A percentile compares a stretch with the other conserved stretches of the same genome.
phyloP scores from a whole-genome alignment of 1,140 invertebrate genomes.

The Drosophila nebulosa region DNA sequence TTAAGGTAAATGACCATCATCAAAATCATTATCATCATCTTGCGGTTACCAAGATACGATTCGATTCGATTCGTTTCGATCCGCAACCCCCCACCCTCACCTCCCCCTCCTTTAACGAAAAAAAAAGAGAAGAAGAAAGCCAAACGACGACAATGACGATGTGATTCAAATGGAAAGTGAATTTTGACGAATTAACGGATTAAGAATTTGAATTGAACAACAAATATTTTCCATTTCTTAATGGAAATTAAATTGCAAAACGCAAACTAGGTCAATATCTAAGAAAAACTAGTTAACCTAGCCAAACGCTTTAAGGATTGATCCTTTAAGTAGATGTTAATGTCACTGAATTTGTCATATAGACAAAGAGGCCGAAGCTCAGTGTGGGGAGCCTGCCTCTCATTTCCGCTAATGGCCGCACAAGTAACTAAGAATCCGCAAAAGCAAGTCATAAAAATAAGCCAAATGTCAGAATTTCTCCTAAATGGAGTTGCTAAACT shows the following conservation, averaged over 20 bases:
- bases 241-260: neutral
- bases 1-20: constrained; percentile 57
- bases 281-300: neutral
- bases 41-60: too few species aligned
- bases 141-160: neutral
- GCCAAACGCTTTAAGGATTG: too few species aligned
- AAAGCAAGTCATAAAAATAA: too few species aligned
- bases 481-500: too few species aligned
- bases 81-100: neutral
- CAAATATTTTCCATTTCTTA: neutral
- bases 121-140: neutral
- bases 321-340: too few species aligned
- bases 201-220: neutral
- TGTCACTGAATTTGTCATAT: too few species aligned
- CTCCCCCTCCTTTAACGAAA: neutral
- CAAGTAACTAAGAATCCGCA: too few species aligned
- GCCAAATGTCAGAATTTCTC: too few species aligned
- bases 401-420: too few species aligned
- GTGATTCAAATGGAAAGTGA: neutral
- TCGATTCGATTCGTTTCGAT: constrained; percentile 14
- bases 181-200: neutral
- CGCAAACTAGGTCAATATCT: neutral
- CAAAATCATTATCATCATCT: constrained; percentile 11
- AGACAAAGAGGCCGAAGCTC: too few species aligned
- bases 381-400: too few species aligned